A percentile compares a stretch with the other conserved stretches of the same genome.
Evolutionary conservation across 2,888 invertebrate species (phyloP).

Genomic region (Alloplasta piceator): DNA sequence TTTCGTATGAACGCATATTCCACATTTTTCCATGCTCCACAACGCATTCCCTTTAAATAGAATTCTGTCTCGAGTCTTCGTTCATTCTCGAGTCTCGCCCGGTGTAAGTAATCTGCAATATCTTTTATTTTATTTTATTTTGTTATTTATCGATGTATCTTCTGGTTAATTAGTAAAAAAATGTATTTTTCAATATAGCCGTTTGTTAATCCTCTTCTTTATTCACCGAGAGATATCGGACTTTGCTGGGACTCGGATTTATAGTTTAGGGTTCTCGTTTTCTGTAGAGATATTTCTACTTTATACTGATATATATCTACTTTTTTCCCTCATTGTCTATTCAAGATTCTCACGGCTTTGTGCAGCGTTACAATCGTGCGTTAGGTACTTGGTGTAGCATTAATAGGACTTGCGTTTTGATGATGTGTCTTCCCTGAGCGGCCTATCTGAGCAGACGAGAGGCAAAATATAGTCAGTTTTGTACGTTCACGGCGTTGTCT

Average conservation of each 20-base stretch:
- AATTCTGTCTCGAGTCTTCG: conserved; percentile 29
- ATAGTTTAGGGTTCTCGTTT: too few relatives aligned
- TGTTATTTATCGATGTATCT: background rate
- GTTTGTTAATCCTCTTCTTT: too few relatives aligned
- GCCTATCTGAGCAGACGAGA: conserved; percentile 27
- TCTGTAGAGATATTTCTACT: too few relatives aligned
- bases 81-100: background rate
- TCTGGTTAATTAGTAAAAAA: too few relatives aligned
- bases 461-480: conserved; percentile 26
- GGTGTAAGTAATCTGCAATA: too few relatives aligned
- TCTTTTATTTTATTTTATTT: background rate
- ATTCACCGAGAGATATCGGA: too few relatives aligned
- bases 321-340: conserved; percentile 1
- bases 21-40: conserved; percentile 10
- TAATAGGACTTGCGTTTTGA: conserved; percentile 79
- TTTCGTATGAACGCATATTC: conserved; percentile 35
- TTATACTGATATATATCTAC: too few relatives aligned
- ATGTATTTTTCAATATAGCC: too few relatives aligned
- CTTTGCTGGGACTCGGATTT: too few relatives aligned
- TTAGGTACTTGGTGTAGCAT: conserved; percentile 74
- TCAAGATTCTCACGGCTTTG: background rate
- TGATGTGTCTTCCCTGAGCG: conserved; percentile 37
- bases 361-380: conserved; percentile 4
- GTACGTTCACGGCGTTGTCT: conserved; percentile 1
- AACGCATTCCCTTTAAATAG: conserved; percentile 30